phyloP scores from a whole-genome alignment of 2,797 vertebrate genomes.

The Hapalemur alaotrensis region DNA sequence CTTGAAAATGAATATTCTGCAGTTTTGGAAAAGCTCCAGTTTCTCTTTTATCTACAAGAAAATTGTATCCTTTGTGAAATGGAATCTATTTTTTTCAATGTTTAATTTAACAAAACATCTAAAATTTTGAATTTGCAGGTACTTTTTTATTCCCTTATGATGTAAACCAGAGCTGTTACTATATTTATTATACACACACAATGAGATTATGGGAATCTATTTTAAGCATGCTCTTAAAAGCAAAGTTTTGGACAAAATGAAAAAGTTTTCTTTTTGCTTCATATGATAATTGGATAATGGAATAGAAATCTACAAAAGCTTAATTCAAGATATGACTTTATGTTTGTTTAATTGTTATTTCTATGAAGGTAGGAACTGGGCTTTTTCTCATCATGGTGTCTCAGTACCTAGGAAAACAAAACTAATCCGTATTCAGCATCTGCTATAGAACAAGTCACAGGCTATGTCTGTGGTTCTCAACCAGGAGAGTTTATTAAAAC shows the following conservation, averaged over 20 bases:
- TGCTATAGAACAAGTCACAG: not conserved
- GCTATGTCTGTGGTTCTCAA: not conserved
- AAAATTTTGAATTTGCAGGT: constrained; percentile 17
- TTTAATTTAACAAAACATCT: constrained; percentile 1
- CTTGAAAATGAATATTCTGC: constrained; percentile 48
- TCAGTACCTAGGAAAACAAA: not conserved
- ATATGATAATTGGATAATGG: not conserved
- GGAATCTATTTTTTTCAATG: not conserved
- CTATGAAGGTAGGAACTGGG: not conserved
- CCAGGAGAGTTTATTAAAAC: not conserved
- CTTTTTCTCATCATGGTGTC: not conserved
- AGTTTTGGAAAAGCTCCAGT: constrained; percentile 29
- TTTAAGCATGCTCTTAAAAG: not conserved
- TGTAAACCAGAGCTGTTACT: not conserved
- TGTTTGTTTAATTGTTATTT: not conserved
- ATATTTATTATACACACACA: not conserved
- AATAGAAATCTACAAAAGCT: not conserved
- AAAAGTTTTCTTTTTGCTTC: not conserved
- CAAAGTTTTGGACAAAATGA: not conserved
- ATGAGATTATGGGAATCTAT: not conserved
- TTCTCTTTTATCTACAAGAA: constrained; percentile 37
- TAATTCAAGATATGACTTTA: not conserved
- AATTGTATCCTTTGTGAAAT: not conserved
- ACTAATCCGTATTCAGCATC: not conserved
- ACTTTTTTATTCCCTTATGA: not conserved